These are phyloP conservation scores for Malurus alboscapulatus DNA, from an alignment of 2,113 vertebrate genomes.

Conservation along the genomic window DNA sequence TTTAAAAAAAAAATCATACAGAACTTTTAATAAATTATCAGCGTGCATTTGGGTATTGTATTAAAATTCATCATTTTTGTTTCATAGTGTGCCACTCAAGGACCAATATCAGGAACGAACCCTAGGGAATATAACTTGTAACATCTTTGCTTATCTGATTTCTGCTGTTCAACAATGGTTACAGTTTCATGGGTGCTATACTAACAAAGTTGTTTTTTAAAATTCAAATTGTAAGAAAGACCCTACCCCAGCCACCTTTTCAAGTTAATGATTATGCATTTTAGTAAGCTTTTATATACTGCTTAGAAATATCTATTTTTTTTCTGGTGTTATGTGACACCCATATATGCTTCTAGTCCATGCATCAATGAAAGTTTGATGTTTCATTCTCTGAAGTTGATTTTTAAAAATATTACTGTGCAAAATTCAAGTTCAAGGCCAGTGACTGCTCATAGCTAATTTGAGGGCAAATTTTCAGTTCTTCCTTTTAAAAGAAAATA, in stretches of 20 bases:
- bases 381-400: background rate
- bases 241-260: background rate
- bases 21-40: constrained; percentile 40
- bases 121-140: constrained; percentile 33
- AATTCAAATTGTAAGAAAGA: background rate
- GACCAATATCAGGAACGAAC: background rate
- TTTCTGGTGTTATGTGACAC: background rate
- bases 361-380: background rate
- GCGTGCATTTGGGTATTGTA: constrained; percentile 20
- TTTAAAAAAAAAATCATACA: background rate
- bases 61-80: constrained; percentile 55
- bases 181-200: background rate
- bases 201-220: background rate
- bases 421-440: background rate
- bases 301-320: background rate
- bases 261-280: background rate
- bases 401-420: background rate
- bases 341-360: background rate
- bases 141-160: constrained; percentile 20
- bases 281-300: background rate
- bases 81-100: constrained; percentile 11
- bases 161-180: constrained; percentile 3
- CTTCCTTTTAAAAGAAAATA: background rate
- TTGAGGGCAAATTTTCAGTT: background rate
- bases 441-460: background rate